Evolutionary conservation across 2,113 vertebrate genomes (phyloP), one percentile per base, ranked within the genome.

Genomic region (Erinaceus europaeus): DNA sequence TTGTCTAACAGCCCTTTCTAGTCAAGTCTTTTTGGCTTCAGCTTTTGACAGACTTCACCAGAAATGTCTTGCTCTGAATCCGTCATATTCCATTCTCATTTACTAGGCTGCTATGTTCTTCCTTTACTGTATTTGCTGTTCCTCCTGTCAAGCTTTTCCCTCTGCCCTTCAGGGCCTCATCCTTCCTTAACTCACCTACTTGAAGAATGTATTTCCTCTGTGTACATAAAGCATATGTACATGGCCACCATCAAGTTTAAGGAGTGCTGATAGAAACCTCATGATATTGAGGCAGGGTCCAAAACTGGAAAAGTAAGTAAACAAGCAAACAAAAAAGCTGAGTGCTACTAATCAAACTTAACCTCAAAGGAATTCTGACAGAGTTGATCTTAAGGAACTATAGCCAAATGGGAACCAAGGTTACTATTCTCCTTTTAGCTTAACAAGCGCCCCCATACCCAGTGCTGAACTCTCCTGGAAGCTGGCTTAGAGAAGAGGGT

Each of bases 161-260:
- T 21, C 12, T 25, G 50, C 15, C 23, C 50, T 64, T 65, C 27
- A 80, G 34, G 38, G 55, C 38, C 23, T 65, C 29, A 84, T n/a
- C 32, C 57, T 65, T 76, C 23, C 69, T 10, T 52, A 57, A 55
- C 12, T 36, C 46, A 25, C 17, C 72, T n/a, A n/a, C n/a, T 12
- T 44, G 9, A 8, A 50, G 38, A 73, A 42, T 42, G 48, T 36
- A 18, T 52, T 52, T 80, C 86, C 64, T 23, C 38, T 21, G 20
- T 34, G 21, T 80, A 55, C 44, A 84, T 40, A 78, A 86, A 88
- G n/a, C 61, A 88, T 55, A n/a, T n/a, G n/a, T n/a, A n/a, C n/a
- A n/a, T n/a, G n/a, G n/a, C n/a, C 29, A 40, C 64, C 5, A 1
- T 46, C 73, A 89, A 55, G 32, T 40, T 48, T 86, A 67, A 89